These are phyloP conservation scores for Grus americana DNA, from an alignment of 2,113 vertebrate genomes.

Conservation along the genomic window DNA sequence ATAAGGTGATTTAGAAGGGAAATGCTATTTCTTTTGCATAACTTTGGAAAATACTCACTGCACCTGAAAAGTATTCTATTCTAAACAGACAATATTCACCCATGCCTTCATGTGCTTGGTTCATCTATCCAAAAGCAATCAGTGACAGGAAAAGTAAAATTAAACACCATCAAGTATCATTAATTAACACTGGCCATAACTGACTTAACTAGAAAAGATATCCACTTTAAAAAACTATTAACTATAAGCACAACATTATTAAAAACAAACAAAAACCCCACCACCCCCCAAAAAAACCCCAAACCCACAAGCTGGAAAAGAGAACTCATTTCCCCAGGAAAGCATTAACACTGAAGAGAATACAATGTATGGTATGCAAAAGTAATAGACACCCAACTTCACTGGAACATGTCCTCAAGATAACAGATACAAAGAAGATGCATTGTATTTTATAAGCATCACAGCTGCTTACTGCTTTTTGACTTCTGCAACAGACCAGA, in stretches of 20 bases:
- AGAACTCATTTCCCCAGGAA: background rate
- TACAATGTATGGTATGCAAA: fast-evolving
- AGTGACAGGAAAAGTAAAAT: background rate
- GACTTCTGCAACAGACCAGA: background rate
- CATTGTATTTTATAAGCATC: fast-evolving
- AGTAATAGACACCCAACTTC: background rate
- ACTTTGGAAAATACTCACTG: background rate
- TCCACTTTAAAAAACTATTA: background rate
- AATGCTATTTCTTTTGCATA: background rate
- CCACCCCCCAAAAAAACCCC: background rate
- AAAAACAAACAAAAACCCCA: background rate
- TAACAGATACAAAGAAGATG: background rate
- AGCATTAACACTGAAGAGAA: background rate
- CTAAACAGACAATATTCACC: background rate
- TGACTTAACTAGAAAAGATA: background rate
- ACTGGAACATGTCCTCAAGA: background rate
- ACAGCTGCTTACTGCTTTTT: background rate
- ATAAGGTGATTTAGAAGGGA: background rate
- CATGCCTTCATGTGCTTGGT: background rate
- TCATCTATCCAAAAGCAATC: background rate
- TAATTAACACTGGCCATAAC: background rate
- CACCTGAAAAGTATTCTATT: background rate
- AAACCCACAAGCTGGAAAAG: background rate
- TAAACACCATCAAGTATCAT: background rate
- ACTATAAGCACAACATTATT: background rate